Percentiles rank a stretch among this genome's conserved stretches.
phyloP scores from a whole-genome alignment of 2,797 vertebrate genomes.

The Todus mexicanus region DNA sequence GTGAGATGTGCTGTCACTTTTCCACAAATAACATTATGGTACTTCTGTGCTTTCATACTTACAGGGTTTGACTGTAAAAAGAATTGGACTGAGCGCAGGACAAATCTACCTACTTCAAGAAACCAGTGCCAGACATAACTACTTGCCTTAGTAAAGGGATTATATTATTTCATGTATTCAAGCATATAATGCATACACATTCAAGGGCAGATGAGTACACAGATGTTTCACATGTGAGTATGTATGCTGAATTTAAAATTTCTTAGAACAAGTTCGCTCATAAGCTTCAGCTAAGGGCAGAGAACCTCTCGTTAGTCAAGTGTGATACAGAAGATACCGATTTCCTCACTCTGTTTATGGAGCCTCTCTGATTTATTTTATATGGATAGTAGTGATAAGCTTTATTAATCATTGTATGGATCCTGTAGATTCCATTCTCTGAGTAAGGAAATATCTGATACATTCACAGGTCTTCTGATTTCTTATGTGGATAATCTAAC shows the following conservation, averaged over 20 bases:
- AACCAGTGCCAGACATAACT: background rate
- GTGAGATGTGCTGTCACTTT: background rate
- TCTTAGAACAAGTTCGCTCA: background rate
- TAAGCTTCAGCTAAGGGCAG: background rate
- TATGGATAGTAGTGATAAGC: background rate
- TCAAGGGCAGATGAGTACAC: background rate
- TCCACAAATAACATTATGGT: background rate
- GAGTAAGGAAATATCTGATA: background rate
- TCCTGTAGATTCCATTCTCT: background rate
- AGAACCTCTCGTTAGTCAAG: background rate
- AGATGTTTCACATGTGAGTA: background rate
- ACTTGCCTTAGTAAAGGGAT: background rate
- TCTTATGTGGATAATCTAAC: background rate
- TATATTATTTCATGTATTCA: background rate
- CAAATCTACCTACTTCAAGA: background rate
- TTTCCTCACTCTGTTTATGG: background rate
- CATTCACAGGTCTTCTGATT: background rate
- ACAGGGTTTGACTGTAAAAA: background rate
- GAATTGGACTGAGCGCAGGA: background rate
- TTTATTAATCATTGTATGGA: background rate
- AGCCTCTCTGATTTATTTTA: background rate
- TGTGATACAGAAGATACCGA: background rate
- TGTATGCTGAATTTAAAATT: background rate
- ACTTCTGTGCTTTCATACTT: background rate
- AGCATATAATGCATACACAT: background rate